phyloP scores from a whole-genome alignment of 2,888 invertebrate species.

The Morpho deidamia region DNA sequence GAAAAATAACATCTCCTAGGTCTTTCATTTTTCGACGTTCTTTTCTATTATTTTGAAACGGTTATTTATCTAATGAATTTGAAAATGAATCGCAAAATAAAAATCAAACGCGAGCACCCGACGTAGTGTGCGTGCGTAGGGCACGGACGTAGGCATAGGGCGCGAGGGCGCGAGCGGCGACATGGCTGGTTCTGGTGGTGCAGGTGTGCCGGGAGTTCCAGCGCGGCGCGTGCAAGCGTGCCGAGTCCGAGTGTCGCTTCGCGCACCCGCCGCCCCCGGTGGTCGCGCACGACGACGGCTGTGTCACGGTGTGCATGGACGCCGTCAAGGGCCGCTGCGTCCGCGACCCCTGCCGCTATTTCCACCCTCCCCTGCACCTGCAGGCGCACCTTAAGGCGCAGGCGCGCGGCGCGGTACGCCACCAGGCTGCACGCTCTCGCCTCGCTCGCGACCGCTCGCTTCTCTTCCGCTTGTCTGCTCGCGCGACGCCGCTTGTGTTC shows the following conservation, averaged over 20 bases:
- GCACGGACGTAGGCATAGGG: slow-evolving; percentile 16
- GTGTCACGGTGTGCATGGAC: slow-evolving; percentile 99
- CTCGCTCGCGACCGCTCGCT: slow-evolving; percentile 65
- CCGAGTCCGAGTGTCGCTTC: slow-evolving; percentile 98
- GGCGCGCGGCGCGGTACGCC: slow-evolving; percentile 95
- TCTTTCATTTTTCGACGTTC: too few relatives aligned
- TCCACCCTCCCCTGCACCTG: slow-evolving; percentile 99
- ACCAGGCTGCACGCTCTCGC: slow-evolving; percentile 78
- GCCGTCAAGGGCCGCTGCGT: slow-evolving; percentile 99
- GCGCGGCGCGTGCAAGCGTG: slow-evolving; percentile 98
- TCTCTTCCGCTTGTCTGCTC: slow-evolving; percentile 73
- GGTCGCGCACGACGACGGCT: slow-evolving; percentile 97
- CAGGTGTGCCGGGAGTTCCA: slow-evolving; percentile 99
- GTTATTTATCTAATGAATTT: too few relatives aligned
- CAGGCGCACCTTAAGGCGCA: slow-evolving; percentile 99
- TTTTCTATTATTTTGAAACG: too few relatives aligned
- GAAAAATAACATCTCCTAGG: too few relatives aligned
- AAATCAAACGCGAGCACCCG: not conserved
- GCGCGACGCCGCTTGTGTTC: slow-evolving; percentile 75
- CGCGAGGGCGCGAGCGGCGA: slow-evolving; percentile 38
- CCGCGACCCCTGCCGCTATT: slow-evolving; percentile 99
- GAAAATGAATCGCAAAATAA: too few relatives aligned
- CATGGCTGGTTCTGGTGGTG: slow-evolving; percentile 76
- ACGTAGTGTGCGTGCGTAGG: slow-evolving; percentile 10
- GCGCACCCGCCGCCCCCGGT: slow-evolving; percentile 99